These are phyloP conservation scores for Phylloscopus trochiloides DNA, from an alignment of 2,113 vertebrate genomes.

Conservation along the genomic window DNA sequence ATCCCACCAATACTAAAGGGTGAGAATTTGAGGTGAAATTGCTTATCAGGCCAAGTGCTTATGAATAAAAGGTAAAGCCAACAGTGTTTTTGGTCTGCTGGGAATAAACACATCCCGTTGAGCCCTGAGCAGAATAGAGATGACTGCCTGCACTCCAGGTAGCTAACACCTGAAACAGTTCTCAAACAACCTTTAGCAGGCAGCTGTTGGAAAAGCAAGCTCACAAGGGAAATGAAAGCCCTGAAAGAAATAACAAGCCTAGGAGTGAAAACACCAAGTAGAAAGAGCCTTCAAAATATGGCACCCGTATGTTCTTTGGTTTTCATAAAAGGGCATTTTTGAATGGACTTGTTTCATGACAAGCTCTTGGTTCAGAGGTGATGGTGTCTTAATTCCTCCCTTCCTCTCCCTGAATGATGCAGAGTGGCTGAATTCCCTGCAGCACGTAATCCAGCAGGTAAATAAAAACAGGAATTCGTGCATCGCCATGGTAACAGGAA, in stretches of 20 bases:
- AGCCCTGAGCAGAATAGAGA: not conserved
- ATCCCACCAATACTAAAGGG: not conserved
- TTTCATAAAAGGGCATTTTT: not conserved
- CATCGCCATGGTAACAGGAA: slow-evolving; percentile 37
- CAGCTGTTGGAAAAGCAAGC: not conserved
- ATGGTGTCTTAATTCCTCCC: not conserved
- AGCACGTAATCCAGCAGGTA: slow-evolving; percentile 38
- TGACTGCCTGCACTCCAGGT: not conserved
- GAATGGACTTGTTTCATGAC: not conserved
- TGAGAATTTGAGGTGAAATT: not conserved
- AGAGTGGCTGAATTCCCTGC: not conserved
- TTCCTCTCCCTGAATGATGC: not conserved
- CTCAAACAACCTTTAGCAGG: not conserved
- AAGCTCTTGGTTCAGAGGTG: not conserved
- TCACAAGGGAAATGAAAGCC: not conserved
- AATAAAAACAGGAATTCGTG: slow-evolving; percentile 31
- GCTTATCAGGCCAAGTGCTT: not conserved
- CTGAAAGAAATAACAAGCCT: not conserved
- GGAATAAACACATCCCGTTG: not conserved
- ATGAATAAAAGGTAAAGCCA: not conserved
- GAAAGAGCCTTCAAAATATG: not conserved
- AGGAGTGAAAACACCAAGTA: not conserved
- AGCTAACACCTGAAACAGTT: not conserved
- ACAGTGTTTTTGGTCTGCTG: not conserved
- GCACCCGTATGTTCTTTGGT: not conserved